Base-by-base conservation (phyloP, 2,113 vertebrate species). In the Chauna torquata region DNA sequence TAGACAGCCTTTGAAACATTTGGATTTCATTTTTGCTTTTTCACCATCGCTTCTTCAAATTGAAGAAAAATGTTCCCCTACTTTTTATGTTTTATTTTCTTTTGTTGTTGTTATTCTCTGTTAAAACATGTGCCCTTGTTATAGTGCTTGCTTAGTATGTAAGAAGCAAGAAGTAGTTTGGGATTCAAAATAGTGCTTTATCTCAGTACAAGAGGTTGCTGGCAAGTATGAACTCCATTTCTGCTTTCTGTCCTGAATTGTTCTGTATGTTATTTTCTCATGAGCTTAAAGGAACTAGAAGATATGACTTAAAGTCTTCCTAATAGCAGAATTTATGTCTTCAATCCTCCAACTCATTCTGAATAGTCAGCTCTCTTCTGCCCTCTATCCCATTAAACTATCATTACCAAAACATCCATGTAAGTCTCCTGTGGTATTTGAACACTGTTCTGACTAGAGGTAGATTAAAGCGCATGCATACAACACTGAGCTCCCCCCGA, bases 381-480 rank as follows among this genome's bases (percentile, higher is more conserved):
- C 62, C 40, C 44, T 36, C 44, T 61, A 32, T 76, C 36, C 22
- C 40, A 82, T 90, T 12, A 34, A 50, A 8, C 36, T 34, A 3
- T 49, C 45, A 3, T 55, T 40, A 69, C 15, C 79, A 77, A 59
- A 85, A 59, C 55, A 45, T 20, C 66, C 25, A 24, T 3, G 0
- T 8, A 34, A 36, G 19, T 50, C 2, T 0, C 82, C 81, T 8
- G 3, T 9, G 18, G 45, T 54, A 45, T 1, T 1, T 30, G 47
- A 84, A 6, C 16, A 2, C 34, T 19, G 1, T 23, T 75, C 42
- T 72, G 57, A 52, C 50, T 25, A 78, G 55, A n/a, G 40, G 36
- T 82, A 50, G 15, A 6, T 42, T 71, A 22, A 71, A 81, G 52
- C 34, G 66, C 15, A 6, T 3, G 6, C 2, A 3, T 49, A 16